phyloP scores from a whole-genome alignment of 53 echinoderm and acorn worm genomes.

The Temnopleurus reevesii region DNA sequence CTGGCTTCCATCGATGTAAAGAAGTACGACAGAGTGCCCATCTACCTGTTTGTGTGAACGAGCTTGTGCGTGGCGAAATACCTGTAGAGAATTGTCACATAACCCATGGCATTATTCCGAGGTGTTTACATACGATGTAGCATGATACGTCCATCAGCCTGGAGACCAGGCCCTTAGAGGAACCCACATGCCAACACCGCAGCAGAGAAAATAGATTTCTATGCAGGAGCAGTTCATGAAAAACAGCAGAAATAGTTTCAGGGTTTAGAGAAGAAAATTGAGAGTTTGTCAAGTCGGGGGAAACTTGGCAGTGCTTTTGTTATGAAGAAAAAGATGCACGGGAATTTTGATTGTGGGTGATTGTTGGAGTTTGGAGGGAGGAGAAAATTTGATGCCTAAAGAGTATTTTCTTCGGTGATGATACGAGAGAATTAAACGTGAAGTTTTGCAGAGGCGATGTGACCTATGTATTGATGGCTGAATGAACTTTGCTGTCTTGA shows the following conservation, averaged over 20 bases:
- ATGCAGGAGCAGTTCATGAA: not conserved
- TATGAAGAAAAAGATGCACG: not conserved
- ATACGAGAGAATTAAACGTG: not conserved
- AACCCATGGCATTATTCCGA: constrained; percentile 16
- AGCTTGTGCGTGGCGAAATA: no score
- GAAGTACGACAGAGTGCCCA: no score
- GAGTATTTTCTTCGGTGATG: not conserved
- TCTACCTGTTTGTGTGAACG: no score
- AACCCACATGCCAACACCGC: constrained; percentile 10
- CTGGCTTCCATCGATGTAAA: no score
- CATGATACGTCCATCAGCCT: constrained; percentile 12
- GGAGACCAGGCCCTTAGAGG: not conserved
- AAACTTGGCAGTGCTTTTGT: not conserved
- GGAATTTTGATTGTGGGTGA: not conserved
- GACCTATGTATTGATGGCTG: not conserved
- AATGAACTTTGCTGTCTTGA: not conserved
- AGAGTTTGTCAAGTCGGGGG: not conserved
- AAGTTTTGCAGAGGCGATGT: not conserved
- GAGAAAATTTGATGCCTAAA: not conserved
- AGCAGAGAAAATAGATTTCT: constrained; percentile 27
- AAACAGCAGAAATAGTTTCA: not conserved
- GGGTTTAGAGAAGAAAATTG: not conserved
- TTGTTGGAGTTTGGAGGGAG: not conserved
- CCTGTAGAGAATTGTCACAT: constrained; percentile 22
- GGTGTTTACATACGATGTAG: constrained; percentile 41